These are phyloP conservation scores for Hassar affinis DNA, from an alignment of 2,113 vertebrate genomes.

Conservation along the genomic window DNA sequence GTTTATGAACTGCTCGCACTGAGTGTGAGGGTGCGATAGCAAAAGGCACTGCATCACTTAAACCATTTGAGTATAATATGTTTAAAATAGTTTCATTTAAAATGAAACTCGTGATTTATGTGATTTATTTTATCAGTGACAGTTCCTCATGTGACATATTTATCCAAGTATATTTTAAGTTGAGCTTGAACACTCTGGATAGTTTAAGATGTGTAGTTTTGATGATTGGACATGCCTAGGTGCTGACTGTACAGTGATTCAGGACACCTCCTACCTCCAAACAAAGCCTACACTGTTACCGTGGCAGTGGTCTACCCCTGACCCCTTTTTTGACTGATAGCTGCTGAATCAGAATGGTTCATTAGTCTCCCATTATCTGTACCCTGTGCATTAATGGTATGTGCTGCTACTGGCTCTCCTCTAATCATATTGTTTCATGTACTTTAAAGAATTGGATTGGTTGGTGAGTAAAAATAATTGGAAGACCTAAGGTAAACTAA, in stretches of 20 bases:
- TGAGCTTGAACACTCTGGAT: background rate
- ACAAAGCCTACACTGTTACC: slow-evolving; percentile 61
- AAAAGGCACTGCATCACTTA: slow-evolving; percentile 6
- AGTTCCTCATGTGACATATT: background rate
- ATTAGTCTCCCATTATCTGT: background rate
- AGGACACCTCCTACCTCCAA: slow-evolving; percentile 32
- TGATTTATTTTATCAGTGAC: background rate
- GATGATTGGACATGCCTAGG: slow-evolving; percentile 9
- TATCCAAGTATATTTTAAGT: background rate
- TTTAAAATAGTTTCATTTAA: background rate
- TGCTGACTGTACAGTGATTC: slow-evolving; percentile 42
- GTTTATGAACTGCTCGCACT: background rate
- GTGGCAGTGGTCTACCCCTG: background rate
- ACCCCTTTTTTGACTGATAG: background rate
- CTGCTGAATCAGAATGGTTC: background rate
- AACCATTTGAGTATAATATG: background rate
- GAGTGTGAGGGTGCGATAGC: background rate
- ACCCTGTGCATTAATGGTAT: background rate
- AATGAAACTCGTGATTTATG: background rate
- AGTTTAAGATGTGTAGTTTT: slow-evolving; percentile 10
- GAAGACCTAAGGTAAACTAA: background rate
- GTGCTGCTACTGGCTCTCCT: background rate
- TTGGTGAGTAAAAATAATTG: background rate
- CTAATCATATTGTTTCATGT: slow-evolving; percentile 1
- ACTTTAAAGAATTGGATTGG: slow-evolving; percentile 24